A percentile compares a stretch with the other conserved stretches of the same genome.
These are phyloP conservation scores for Datnioides undecimradiatus DNA, from an alignment of 2,113 vertebrate species.

Conservation along the genomic window DNA sequence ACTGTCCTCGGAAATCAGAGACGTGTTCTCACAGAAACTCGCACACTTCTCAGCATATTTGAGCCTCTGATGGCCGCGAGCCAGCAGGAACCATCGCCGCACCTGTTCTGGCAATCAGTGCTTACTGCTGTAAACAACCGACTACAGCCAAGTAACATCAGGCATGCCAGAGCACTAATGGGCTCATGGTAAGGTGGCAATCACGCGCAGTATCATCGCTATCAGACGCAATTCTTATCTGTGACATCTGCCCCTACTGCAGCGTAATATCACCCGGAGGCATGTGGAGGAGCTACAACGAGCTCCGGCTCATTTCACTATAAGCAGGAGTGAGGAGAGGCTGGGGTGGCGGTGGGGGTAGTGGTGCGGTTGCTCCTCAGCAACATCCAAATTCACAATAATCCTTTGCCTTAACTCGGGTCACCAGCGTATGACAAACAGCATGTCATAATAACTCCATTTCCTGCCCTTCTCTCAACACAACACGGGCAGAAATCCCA, in stretches of 20 bases:
- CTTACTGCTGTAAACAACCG: conserved; percentile 27
- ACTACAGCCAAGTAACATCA: conserved; percentile 32
- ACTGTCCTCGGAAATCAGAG: not conserved
- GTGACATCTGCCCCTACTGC: conserved; percentile 27
- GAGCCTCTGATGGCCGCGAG: not conserved
- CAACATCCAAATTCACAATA: not conserved
- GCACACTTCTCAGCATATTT: not conserved
- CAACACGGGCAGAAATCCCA: conserved; percentile 22
- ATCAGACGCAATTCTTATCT: conserved; percentile 25
- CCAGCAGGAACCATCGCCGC: conserved; percentile 29
- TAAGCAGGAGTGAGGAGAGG: not conserved
- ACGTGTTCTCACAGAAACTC: conserved; percentile 6
- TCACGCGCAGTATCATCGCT: conserved; percentile 3
- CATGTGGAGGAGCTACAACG: not conserved
- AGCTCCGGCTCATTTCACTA: conserved; percentile 8
- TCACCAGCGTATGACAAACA: conserved; percentile 11
- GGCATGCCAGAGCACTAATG: conserved; percentile 32
- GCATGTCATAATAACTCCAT: conserved; percentile 15
- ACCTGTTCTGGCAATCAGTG: conserved; percentile 40
- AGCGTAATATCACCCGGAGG: conserved; percentile 5
- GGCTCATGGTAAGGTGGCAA: conserved; percentile 28
- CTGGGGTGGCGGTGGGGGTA: not conserved
- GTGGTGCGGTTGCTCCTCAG: not conserved
- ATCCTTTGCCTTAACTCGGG: not conserved
- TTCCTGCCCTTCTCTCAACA: not conserved